Evolutionary conservation across 2,888 invertebrate genomes (phyloP).

Genomic region (Lasioglossum oenotherae): DNA sequence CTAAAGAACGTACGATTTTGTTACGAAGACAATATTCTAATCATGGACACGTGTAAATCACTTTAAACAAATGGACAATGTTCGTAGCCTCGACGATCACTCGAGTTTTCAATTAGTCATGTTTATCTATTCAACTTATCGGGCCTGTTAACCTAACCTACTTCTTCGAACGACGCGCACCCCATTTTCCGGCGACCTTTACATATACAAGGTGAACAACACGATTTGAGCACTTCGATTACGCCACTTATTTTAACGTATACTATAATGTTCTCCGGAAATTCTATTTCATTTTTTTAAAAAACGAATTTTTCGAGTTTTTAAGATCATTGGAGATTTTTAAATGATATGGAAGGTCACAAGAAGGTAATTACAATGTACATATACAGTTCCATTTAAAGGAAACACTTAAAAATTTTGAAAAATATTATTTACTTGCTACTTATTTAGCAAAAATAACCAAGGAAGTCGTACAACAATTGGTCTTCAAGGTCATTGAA

Average conservation of each 20-base stretch:
- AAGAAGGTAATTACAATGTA: no score
- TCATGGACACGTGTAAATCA: not conserved
- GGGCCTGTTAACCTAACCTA: constrained; percentile 52
- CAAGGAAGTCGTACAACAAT: no score
- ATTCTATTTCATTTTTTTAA: no score
- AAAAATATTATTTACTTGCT: no score
- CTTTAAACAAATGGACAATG: constrained; percentile 21
- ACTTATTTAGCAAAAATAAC: no score
- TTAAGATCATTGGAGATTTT: no score
- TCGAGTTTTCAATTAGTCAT: constrained; percentile 29
- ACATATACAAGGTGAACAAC: not conserved
- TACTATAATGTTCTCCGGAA: no score
- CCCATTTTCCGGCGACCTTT: not conserved
- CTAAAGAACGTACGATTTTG: not conserved
- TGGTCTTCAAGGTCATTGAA: no score
- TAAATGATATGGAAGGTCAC: no score
- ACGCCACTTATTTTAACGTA: not conserved
- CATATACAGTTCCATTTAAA: no score
- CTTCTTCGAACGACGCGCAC: constrained; percentile 23
- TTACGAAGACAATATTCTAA: constrained; percentile 1
- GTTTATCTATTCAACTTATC: constrained; percentile 51
- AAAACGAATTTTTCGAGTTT: not conserved
- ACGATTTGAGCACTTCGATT: not conserved
- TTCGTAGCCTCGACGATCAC: constrained; percentile 19
- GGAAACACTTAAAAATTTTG: no score